These are phyloP conservation scores for Hydrotaea diabolus DNA, from an alignment of 2,888 invertebrate genomes.

Conservation along the genomic window DNA sequence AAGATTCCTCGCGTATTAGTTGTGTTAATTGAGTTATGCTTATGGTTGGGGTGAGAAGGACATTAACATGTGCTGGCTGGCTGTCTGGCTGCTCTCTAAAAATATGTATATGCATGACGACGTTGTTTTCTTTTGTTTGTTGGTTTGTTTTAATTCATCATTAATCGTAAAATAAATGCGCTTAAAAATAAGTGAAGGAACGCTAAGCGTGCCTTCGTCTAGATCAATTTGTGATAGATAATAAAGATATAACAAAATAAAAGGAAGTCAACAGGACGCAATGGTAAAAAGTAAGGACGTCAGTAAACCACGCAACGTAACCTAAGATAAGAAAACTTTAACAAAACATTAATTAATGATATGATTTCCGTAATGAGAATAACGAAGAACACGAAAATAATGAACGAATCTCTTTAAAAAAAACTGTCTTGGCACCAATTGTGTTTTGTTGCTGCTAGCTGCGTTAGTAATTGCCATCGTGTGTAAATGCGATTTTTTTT, in stretches of 20 bases:
- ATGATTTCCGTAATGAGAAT: conserved; percentile 14
- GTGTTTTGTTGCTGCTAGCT: neutral
- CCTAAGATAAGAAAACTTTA: neutral
- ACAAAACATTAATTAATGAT: conserved; percentile 33
- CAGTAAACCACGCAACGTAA: conserved; percentile 15
- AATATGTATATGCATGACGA: neutral
- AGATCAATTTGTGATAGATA: conserved; percentile 29
- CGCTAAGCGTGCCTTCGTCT: conserved; percentile 42
- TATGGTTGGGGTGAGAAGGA: neutral
- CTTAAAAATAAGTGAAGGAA: conserved; percentile 28
- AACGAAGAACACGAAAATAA: conserved; percentile 25
- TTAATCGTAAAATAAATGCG: conserved; percentile 35
- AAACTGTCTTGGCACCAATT: neutral
- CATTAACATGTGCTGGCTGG: neutral
- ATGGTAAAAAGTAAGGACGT: conserved; percentile 44
- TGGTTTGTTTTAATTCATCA: no score
- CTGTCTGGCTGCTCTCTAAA: neutral
- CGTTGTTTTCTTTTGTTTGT: no score
- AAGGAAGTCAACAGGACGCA: conserved; percentile 46
- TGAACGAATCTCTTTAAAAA: neutral
- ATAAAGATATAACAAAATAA: conserved; percentile 26
- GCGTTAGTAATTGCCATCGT: neutral
- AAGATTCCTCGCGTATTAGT: neutral
- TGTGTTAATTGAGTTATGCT: neutral
- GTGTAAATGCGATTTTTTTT: no score